phyloP scores from a whole-genome alignment of 2,888 invertebrate species.

The Thelaira solivaga region DNA sequence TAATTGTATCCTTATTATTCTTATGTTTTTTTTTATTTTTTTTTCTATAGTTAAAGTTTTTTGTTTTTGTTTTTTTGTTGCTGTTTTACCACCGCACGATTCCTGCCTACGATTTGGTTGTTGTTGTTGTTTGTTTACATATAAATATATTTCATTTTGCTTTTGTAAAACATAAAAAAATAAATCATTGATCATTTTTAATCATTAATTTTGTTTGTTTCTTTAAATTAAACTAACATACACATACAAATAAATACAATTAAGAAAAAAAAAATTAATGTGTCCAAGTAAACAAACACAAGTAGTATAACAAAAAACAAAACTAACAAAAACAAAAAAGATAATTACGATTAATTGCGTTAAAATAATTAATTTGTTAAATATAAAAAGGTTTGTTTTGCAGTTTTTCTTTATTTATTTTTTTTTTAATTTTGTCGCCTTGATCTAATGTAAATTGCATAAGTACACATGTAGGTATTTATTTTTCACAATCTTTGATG shows the following conservation, averaged over 20 bases:
- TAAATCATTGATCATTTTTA: too few relatives aligned
- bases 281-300: neutral
- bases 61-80: slow-evolving; percentile 43
- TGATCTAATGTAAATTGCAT: slow-evolving; percentile 55
- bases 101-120: slow-evolving; percentile 77
- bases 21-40: slow-evolving; percentile 8
- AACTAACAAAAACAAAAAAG: slow-evolving; percentile 2
- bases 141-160: slow-evolving; percentile 61
- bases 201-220: slow-evolving; percentile 25
- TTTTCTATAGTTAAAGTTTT: slow-evolving; percentile 64
- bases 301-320: neutral
- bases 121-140: slow-evolving; percentile 60
- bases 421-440: slow-evolving; percentile 35
- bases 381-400: slow-evolving; percentile 45
- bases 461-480: slow-evolving; percentile 47
- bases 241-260: slow-evolving; percentile 12
- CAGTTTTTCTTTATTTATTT: too few relatives aligned
- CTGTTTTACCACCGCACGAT: slow-evolving; percentile 75
- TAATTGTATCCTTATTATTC: slow-evolving; percentile 54
- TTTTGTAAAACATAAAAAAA: slow-evolving; percentile 54
- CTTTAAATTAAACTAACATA: slow-evolving; percentile 19
- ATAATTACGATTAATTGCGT: slow-evolving; percentile 1
- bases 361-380: slow-evolving; percentile 7
- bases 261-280: neutral
- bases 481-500: neutral